Percentiles rank a stretch among this genome's conserved stretches.
phyloP scores from a whole-genome alignment of 2,888 invertebrate species.

The Epirrhoe alternata region DNA sequence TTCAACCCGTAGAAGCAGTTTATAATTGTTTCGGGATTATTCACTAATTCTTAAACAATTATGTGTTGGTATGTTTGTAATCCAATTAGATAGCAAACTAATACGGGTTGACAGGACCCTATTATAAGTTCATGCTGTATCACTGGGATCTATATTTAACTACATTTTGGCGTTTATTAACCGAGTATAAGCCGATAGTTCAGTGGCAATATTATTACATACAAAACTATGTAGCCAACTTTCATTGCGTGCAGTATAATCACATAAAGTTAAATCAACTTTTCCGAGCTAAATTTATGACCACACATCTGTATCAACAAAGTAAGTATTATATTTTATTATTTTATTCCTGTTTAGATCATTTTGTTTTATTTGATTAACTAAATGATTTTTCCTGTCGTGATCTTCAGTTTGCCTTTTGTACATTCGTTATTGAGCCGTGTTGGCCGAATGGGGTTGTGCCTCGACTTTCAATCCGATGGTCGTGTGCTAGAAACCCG shows the following conservation, averaged over 20 bases:
- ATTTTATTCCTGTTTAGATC: too few relatives aligned
- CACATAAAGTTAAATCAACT: neutral
- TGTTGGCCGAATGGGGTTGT: too few relatives aligned
- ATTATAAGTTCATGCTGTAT: conserved; percentile 45
- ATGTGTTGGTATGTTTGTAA: conserved; percentile 37
- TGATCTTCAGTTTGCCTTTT: too few relatives aligned
- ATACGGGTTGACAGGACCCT: conserved; percentile 42
- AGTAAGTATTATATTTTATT: too few relatives aligned
- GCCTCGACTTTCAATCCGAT: too few relatives aligned
- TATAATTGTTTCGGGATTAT: conserved; percentile 2
- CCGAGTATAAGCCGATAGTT: conserved; percentile 25
- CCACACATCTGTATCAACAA: neutral
- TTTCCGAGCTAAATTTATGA: neutral
- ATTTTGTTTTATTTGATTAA: too few relatives aligned
- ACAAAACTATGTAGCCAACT: neutral
- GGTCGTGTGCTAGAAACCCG: too few relatives aligned
- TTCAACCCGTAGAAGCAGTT: neutral
- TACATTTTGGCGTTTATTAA: conserved; percentile 40
- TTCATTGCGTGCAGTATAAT: neutral
- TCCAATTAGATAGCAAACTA: conserved; percentile 42
- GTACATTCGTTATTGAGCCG: too few relatives aligned
- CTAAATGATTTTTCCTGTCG: too few relatives aligned
- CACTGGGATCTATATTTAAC: conserved; percentile 42
- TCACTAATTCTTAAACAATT: conserved; percentile 35
- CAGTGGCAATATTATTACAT: conserved; percentile 3